Percentiles rank a stretch among this genome's conserved stretches.
These are phyloP conservation scores for Formicarius rufipectus DNA, from an alignment of 2,113 vertebrate genomes.

Conservation along the genomic window DNA sequence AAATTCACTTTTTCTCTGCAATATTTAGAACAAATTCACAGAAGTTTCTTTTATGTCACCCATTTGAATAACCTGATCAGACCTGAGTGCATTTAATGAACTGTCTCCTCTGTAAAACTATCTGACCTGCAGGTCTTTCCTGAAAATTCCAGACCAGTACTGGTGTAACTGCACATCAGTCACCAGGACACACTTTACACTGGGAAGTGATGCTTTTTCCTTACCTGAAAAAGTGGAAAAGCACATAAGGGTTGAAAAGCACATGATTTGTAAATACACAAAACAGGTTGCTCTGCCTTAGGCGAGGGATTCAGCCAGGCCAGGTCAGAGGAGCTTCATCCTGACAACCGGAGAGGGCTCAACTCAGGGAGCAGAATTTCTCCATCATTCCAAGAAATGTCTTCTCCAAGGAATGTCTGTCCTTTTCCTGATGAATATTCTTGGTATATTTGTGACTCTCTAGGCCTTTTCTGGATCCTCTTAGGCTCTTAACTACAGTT, in stretches of 20 bases:
- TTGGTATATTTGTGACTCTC: not conserved
- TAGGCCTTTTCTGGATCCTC: not conserved
- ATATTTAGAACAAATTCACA: not conserved
- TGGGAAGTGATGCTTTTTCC: not conserved
- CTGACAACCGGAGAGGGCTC: not conserved
- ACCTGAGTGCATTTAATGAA: not conserved
- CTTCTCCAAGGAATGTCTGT: not conserved
- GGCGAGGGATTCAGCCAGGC: not conserved
- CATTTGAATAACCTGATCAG: not conserved
- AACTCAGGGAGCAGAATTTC: not conserved
- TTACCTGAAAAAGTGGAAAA: not conserved
- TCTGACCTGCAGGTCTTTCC: not conserved
- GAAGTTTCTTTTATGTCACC: not conserved
- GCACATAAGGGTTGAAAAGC: not conserved
- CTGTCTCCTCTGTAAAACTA: not conserved
- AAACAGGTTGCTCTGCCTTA: not conserved
- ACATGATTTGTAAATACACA: not conserved
- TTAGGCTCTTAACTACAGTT: not conserved
- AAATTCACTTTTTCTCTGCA: not conserved
- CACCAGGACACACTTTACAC: not conserved
- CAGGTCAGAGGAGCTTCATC: not conserved
- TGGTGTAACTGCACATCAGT: not conserved
- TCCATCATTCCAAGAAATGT: too few species aligned
- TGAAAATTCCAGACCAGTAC: not conserved
- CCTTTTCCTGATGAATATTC: not conserved